A percentile compares a stretch with the other conserved stretches of the same genome.
Evolutionary conservation across 2,113 vertebrate species (phyloP).

Genomic region (Eptesicus fuscus): DNA sequence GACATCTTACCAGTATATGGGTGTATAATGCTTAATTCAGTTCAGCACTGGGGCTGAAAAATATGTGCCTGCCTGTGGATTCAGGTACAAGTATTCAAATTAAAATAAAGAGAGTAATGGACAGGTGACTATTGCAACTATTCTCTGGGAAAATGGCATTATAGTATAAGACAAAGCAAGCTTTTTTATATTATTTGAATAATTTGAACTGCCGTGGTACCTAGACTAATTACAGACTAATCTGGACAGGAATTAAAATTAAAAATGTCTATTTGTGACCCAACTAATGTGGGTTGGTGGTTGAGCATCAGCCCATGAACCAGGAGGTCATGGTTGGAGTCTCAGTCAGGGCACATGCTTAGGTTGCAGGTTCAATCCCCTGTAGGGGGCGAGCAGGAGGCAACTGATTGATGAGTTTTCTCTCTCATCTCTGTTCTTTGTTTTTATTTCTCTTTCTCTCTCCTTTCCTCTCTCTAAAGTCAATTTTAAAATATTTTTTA

Average conservation of each 20-base stretch:
- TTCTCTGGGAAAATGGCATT: neutral
- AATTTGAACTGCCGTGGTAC: neutral
- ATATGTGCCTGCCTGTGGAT: neutral
- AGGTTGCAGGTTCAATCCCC: too few species aligned
- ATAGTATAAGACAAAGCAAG: neutral
- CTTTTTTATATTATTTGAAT: neutral
- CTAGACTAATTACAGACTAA: neutral
- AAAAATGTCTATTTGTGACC: neutral
- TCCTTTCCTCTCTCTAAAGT: too few species aligned
- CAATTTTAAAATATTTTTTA: too few species aligned
- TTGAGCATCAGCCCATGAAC: too few species aligned
- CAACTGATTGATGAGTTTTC: too few species aligned
- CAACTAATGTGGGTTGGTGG: too few species aligned
- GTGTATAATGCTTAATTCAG: neutral
- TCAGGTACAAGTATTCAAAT: neutral
- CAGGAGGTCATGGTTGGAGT: too few species aligned
- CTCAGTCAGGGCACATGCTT: too few species aligned
- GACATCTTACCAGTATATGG: neutral
- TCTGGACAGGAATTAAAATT: neutral
- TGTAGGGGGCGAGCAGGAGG: too few species aligned
- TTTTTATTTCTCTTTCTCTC: too few species aligned
- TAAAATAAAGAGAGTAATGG: neutral
- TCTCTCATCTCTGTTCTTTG: too few species aligned
- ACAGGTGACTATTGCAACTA: neutral
- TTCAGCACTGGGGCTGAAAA: neutral